A percentile compares a stretch with the other conserved stretches of the same genome.
Conservation (phyloP, 2,888 invertebrate species). For the Myathropa florea region DNA sequence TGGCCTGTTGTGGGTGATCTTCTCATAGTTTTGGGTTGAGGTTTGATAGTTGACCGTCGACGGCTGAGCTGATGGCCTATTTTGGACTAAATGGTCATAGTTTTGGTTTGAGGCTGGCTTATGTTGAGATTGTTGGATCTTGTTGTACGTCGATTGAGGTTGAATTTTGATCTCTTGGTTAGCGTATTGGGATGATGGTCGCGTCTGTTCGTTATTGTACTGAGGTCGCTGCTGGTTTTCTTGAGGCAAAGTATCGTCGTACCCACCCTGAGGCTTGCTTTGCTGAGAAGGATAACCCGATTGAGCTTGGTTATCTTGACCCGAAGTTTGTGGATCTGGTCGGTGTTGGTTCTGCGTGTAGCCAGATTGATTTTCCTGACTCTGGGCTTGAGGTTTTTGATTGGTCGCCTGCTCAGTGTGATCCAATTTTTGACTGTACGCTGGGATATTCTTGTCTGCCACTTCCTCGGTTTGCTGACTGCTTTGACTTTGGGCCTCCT, state of each 20-base stretch:
- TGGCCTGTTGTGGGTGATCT: conserved; percentile 27
- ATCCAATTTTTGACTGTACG: conserved; percentile 5
- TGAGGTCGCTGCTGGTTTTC: conserved; percentile 8
- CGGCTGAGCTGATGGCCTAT: conserved; percentile 18
- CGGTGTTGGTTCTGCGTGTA: conserved; percentile 59
- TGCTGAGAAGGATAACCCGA: conserved; percentile 24
- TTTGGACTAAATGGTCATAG: conserved; percentile 12
- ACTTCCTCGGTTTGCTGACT: conserved; percentile 44
- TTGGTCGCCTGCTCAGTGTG: background rate
- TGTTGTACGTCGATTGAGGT: conserved; percentile 7
- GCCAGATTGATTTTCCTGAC: conserved; percentile 29
- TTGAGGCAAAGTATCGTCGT: background rate
- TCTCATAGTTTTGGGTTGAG: conserved; percentile 40
- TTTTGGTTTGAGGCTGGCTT: conserved; percentile 67
- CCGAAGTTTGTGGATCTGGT: conserved; percentile 69
- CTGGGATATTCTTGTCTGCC: conserved; percentile 15
- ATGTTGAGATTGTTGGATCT: conserved; percentile 61
- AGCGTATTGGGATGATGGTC: conserved; percentile 70
- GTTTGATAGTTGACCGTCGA: too few species aligned
- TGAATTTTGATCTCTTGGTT: conserved; percentile 44
- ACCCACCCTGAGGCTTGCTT: conserved; percentile 7
- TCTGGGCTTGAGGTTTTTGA: background rate
- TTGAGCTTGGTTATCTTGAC: background rate
- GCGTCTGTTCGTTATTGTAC: conserved; percentile 58
- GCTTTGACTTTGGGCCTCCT: conserved; percentile 67